Evolutionary conservation across 2,888 invertebrate species (phyloP).

Genomic region (Philonicus albiceps): DNA sequence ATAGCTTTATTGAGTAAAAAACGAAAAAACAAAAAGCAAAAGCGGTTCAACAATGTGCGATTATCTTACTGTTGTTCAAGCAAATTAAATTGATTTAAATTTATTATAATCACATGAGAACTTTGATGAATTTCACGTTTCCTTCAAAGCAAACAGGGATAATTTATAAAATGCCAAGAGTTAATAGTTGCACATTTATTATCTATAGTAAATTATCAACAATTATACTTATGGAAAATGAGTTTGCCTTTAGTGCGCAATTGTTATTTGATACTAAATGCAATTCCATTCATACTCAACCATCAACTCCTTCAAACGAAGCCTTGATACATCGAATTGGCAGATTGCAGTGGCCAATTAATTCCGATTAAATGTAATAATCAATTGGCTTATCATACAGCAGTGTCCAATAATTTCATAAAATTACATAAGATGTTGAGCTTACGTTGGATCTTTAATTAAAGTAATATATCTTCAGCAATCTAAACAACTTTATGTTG

Average conservation of each 20-base stretch:
- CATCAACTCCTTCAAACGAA: not conserved
- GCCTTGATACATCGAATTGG: not conserved
- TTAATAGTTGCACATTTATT: not conserved
- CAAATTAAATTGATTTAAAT: not conserved
- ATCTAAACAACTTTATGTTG: not conserved
- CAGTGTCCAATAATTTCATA: not conserved
- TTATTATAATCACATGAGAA: not conserved
- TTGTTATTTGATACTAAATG: not conserved
- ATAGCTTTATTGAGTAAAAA: not conserved
- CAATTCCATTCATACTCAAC: not conserved
- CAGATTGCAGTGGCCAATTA: not conserved
- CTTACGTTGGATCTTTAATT: not conserved
- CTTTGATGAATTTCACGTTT: not conserved
- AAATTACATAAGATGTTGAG: not conserved
- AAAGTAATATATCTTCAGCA: not conserved
- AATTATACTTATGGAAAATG: not conserved
- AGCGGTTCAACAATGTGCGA: not conserved
- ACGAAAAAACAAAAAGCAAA: no score
- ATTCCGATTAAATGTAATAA: not conserved
- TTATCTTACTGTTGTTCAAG: not conserved
- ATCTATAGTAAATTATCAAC: not conserved
- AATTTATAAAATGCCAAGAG: not conserved
- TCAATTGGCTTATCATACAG: not conserved
- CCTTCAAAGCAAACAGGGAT: not conserved
- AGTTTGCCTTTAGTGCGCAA: not conserved